phyloP scores from a whole-genome alignment of 2,888 invertebrate species.

The Athalia rosae region DNA sequence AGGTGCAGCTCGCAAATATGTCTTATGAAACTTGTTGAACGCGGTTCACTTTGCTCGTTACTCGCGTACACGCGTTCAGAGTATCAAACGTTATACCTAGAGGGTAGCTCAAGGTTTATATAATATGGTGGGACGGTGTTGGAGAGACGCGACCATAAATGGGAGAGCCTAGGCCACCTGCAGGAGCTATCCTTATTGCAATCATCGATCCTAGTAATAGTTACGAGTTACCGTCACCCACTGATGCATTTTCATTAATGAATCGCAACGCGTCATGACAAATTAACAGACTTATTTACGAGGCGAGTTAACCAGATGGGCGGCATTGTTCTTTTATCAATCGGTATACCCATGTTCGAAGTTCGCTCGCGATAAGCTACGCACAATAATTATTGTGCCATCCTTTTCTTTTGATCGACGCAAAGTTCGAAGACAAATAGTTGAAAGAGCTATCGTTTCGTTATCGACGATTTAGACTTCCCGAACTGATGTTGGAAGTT shows the following conservation, averaged over 20 bases:
- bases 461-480: too few relatives aligned
- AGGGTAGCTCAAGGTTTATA: constrained; percentile 55
- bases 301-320: background rate
- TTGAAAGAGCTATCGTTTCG: too few relatives aligned
- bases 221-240: constrained; percentile 11
- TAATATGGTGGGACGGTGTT: constrained; percentile 27
- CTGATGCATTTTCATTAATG: constrained; percentile 30
- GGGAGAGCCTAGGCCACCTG: constrained; percentile 53
- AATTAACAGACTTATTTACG: background rate
- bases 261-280: background rate
- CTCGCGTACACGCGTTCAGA: constrained; percentile 1
- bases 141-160: constrained; percentile 61
- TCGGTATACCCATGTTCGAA: too few relatives aligned
- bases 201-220: constrained; percentile 4
- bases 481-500: too few relatives aligned
- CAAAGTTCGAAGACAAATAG: too few relatives aligned
- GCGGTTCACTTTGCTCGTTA: background rate
- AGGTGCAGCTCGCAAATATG: constrained; percentile 1
- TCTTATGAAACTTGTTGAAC: background rate
- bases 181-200: constrained; percentile 6
- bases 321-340: too few relatives aligned
- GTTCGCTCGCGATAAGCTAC: too few relatives aligned
- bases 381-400: too few relatives aligned
- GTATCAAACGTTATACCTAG: constrained; percentile 17
- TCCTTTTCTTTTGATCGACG: too few relatives aligned